These are phyloP conservation scores for Stylophora pistillata DNA, from an alignment of 64 coral and sea anemone species.

Conservation along the genomic window DNA sequence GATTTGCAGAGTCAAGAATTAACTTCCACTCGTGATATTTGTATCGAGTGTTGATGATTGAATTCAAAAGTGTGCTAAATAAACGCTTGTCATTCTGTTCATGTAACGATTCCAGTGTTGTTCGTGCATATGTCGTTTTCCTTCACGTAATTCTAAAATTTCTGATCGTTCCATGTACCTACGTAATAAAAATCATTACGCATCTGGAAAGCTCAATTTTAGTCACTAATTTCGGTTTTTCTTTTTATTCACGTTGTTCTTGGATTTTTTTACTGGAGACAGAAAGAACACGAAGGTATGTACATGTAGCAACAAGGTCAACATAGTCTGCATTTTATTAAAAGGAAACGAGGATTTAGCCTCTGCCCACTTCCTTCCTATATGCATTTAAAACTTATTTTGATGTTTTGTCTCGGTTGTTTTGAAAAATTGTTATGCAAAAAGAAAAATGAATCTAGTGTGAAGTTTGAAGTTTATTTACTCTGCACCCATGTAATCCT, in stretches of 20 bases:
- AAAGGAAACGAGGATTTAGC: no score
- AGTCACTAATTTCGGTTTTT: not conserved
- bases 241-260: not conserved
- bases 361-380: no score
- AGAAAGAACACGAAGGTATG: conserved; percentile 45
- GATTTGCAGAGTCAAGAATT: not conserved
- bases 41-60: not conserved
- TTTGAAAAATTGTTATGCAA: no score
- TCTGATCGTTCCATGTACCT: not conserved
- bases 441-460: not conserved
- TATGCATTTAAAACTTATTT: not conserved
- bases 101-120: no score
- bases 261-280: not conserved
- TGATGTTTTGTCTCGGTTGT: not conserved
- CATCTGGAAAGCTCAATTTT: not conserved
- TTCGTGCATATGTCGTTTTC: no score
- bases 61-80: not conserved
- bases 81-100: no score
- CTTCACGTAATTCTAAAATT: not conserved
- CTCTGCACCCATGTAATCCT: not conserved
- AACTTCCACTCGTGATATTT: conserved; percentile 6
- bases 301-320: no score
- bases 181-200: not conserved
- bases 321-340: no score
- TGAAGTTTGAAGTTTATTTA: not conserved